phyloP scores from a whole-genome alignment of 2,113 vertebrate genomes.

The Antigone vipio region DNA sequence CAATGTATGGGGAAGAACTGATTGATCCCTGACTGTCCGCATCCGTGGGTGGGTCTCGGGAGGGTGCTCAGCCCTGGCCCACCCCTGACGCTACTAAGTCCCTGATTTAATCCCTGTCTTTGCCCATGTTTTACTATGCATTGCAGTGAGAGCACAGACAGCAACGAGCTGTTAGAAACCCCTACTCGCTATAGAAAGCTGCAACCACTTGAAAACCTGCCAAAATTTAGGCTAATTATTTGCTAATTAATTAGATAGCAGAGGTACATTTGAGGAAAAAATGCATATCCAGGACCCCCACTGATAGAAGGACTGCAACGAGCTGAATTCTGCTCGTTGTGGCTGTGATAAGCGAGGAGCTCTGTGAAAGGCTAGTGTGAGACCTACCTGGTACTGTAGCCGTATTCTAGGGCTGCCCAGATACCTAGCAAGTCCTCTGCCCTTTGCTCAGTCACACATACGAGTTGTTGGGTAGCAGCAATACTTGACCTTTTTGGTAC shows the following conservation, averaged over 20 bases:
- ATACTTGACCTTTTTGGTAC: neutral
- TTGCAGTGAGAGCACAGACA: neutral
- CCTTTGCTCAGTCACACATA: neutral
- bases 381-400: neutral
- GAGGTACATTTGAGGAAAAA: neutral
- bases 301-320: neutral
- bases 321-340: neutral
- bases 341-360: neutral
- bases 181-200: neutral
- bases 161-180: neutral
- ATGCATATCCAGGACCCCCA: neutral
- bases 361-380: neutral
- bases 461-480: neutral
- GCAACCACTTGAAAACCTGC: neutral
- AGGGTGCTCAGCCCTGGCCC: neutral
- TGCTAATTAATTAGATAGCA: neutral
- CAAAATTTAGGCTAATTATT: neutral
- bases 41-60: neutral
- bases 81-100: neutral
- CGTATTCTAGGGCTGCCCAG: neutral
- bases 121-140: accelerated
- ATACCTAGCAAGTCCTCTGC: neutral
- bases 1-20: neutral
- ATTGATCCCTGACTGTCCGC: neutral
- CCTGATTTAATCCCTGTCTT: neutral